Conservation (phyloP, 2,797 vertebrate genomes). For the Poeciliopsis turneri region DNA sequence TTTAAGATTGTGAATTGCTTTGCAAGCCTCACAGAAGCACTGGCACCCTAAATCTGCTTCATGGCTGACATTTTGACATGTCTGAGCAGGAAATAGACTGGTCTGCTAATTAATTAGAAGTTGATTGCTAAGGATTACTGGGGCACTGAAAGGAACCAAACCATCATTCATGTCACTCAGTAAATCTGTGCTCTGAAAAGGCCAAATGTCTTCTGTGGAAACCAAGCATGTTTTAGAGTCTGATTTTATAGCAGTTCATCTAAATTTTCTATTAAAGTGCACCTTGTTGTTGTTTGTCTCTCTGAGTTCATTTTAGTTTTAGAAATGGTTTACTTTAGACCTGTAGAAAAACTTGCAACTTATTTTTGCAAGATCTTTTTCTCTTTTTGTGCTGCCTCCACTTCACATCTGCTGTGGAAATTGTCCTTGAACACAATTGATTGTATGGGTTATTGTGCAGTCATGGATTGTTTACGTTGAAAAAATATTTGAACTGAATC, state of each 20-base stretch:
- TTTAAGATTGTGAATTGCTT: background rate
- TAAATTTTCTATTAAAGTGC: background rate
- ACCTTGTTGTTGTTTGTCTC: background rate
- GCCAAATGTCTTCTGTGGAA: background rate
- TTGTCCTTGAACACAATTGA: background rate
- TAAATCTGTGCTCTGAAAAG: background rate
- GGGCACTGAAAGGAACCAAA: background rate
- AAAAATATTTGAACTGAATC: background rate
- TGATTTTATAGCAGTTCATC: background rate
- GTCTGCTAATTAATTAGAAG: background rate
- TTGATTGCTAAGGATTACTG: background rate
- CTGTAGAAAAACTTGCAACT: background rate
- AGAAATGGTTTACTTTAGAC: background rate
- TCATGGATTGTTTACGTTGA: background rate
- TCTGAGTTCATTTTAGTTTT: background rate
- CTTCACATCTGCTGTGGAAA: background rate
- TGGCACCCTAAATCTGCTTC: background rate
- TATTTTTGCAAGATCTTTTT: background rate
- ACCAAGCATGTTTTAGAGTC: background rate
- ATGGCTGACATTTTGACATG: conserved; percentile 3
- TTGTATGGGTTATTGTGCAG: background rate
- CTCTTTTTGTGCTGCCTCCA: background rate
- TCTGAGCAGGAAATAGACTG: background rate
- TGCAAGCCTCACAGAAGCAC: background rate
- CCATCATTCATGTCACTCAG: conserved; percentile 1